Base-by-base conservation (phyloP, 2,888 invertebrate species). In the Acrocyrtus sp. region DNA sequence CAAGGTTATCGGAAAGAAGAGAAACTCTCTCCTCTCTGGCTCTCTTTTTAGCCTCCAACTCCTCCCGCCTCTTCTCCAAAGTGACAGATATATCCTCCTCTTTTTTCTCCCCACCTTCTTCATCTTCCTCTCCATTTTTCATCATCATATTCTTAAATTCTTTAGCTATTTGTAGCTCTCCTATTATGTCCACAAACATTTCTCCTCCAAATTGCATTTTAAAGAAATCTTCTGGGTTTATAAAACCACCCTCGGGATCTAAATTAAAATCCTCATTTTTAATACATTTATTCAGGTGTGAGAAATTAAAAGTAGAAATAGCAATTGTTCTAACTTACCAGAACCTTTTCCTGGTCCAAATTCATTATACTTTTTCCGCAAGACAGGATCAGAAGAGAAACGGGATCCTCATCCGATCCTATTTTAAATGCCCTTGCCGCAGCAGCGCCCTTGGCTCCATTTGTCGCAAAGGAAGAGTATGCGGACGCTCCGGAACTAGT, bases 161-260 rank as follows among this genome's bases (percentile, higher is more conserved):
- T 63, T 81, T 81, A 12, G 79, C 81, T 24, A 80, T 78, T 12
- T 76, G 78, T 29, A 81, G 62, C 45, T 80, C 81, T 43, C 80
- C 81, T 12, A 81, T 80, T 17, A 81, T 81, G 50, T 81, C 81
- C 1, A 81, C 80, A 51, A 81, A 81, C 19, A 79, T 50, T 45
- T 81, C 81, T 8, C 81, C 81, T 39, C 81, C 81, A 60, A 81
- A 81, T 53, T 81, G 81, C 66, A 67, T 78, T 56, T 74, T 78
- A 65, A 81, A 81, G 24, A 81, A 76, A 34, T 80, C 79, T 56
- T 81, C 81, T 3, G 81, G 81, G 41, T 81, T 80, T 47, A 81
- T 81, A 43, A 81, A 81, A 0, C 81, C 81, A 34, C 79, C 81
- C 48, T 81, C 81, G 1, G 81, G 81, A 47, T 72, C 78, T 47